Conservation (phyloP, 1,140 invertebrate genomes). For the Papilio machaon region DNA sequence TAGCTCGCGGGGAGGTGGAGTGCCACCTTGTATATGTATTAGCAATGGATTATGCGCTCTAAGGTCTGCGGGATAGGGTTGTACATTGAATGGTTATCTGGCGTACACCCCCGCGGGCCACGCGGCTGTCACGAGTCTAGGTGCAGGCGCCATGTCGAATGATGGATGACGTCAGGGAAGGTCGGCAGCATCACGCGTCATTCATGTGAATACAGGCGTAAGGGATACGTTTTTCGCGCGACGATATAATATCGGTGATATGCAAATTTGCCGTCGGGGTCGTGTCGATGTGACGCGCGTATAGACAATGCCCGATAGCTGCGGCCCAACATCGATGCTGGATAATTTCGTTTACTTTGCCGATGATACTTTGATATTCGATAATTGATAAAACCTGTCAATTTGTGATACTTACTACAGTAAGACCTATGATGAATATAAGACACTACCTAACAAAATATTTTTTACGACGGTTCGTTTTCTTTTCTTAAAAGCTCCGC, state of each 20-base stretch:
- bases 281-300: conserved; percentile 57
- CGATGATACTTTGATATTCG: background rate
- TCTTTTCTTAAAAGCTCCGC: background rate
- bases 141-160: conserved; percentile 80
- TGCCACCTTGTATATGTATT: conserved; percentile 62
- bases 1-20: conserved; percentile 72
- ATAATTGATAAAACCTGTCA: conserved; percentile 13
- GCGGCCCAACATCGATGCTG: background rate
- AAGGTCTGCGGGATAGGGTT: conserved; percentile 45
- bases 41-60: conserved; percentile 45
- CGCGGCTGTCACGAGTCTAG: conserved; percentile 77
- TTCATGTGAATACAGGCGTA: conserved; percentile 81
- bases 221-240: conserved; percentile 81
- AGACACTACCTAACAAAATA: background rate
- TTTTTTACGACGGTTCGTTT: background rate
- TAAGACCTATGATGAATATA: background rate
- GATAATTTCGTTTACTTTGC: conserved; percentile 26
- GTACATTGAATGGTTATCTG: conserved; percentile 37
- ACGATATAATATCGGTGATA: conserved; percentile 82
- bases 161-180: conserved; percentile 81
- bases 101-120: conserved; percentile 64
- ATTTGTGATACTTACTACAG: background rate
- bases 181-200: conserved; percentile 81
- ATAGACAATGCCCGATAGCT: conserved; percentile 51
- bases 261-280: conserved; percentile 75